Conservation (phyloP, 2,888 invertebrate species). For the Calliphora vomitoria region DNA sequence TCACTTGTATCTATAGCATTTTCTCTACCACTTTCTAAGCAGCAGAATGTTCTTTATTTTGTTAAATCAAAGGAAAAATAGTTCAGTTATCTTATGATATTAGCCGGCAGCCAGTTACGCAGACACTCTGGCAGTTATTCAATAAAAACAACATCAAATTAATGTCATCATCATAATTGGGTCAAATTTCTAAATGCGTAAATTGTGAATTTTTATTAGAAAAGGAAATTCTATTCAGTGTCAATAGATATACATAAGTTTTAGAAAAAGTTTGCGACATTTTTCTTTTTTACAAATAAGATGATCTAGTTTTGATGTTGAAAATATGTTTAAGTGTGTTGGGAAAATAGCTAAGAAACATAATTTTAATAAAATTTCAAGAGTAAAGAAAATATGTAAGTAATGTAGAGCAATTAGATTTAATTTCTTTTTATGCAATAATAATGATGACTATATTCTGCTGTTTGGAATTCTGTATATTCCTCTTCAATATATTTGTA, state of each 20-base stretch:
- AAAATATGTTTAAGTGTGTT: background rate
- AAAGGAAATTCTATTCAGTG: constrained; percentile 60
- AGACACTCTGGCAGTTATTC: constrained; percentile 1
- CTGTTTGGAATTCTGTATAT: no score
- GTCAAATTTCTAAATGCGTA: constrained; percentile 57
- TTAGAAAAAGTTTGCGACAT: constrained; percentile 23
- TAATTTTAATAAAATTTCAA: background rate
- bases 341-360: background rate
- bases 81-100: constrained; percentile 1
- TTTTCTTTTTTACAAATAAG: background rate
- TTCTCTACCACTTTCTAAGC: constrained; percentile 42
- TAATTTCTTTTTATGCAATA: no score
- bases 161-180: constrained; percentile 62
- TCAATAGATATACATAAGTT: background rate
- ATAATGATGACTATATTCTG: no score
- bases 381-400: no score
- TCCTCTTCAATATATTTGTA: no score
- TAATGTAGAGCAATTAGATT: no score
- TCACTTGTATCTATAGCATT: background rate
- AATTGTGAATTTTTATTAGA: constrained; percentile 55
- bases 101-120: background rate
- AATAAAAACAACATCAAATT: constrained; percentile 50
- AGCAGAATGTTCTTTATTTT: constrained; percentile 16
- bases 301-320: constrained; percentile 39
- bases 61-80: constrained; percentile 18